These are phyloP conservation scores for Megaceryle maxima DNA, from an alignment of 2,113 vertebrate genomes.

Conservation along the genomic window DNA sequence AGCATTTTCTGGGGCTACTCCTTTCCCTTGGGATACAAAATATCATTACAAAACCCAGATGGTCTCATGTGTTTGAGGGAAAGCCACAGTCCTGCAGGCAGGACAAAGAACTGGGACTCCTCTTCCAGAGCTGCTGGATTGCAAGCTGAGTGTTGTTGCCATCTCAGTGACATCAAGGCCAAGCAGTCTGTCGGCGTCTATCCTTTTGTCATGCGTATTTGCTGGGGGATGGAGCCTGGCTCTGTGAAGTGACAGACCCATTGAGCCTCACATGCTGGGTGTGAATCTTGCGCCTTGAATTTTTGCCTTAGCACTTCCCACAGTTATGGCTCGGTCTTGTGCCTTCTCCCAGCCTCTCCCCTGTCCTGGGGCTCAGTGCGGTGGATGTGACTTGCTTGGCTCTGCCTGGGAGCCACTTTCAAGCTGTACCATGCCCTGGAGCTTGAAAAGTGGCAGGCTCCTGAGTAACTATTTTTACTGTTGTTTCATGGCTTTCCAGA, in stretches of 20 bases:
- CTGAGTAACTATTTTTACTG: neutral
- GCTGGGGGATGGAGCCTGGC: neutral
- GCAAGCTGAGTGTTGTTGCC: neutral
- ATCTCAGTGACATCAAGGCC: neutral
- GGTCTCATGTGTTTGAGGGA: neutral
- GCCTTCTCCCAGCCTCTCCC: neutral
- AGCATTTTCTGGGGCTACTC: neutral
- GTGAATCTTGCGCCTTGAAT: neutral
- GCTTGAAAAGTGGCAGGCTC: neutral
- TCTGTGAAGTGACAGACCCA: neutral
- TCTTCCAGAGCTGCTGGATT: neutral
- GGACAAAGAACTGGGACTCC: neutral
- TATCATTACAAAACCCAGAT: neutral
- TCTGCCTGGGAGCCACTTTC: neutral
- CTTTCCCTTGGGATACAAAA: neutral
- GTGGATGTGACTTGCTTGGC: neutral
- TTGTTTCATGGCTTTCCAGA: neutral
- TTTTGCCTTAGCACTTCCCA: neutral
- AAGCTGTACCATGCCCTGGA: neutral
- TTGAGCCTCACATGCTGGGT: neutral
- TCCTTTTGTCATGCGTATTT: neutral
- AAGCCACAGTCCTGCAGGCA: neutral
- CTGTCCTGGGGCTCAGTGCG: fast-evolving
- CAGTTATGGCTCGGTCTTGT: neutral
- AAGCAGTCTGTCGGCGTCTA: neutral